Evolutionary conservation across 2,113 vertebrate species (phyloP), one percentile per base, ranked within the genome.

Genomic region (Apus apus): DNA sequence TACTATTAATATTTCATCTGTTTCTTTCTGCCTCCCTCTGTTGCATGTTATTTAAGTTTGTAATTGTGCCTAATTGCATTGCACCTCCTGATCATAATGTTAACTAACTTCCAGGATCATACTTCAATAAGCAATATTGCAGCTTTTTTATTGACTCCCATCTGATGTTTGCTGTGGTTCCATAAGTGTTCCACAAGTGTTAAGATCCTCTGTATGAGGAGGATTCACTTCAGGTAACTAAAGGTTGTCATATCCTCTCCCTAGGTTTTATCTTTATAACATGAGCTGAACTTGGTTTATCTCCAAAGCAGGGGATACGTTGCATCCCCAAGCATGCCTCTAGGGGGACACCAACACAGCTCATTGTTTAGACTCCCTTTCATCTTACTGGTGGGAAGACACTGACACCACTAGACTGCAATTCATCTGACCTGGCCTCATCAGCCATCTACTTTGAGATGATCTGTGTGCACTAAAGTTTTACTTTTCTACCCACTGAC

Each of bases 321-420:
- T 85, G 22, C 11, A 29, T 87, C 34, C 66, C 57, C 85, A 54
- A 72, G 66, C 21, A 71, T 85, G 43, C 19, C 32, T 81, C 17
- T 23, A 38, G 10, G 29, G 9, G 16, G 13, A 45, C 27, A 51
- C 29, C 23, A 46, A 51, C 14, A 76, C 25, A 61, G 8, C 12
- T 45, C 23, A 36, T 64, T 16, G 3, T 77, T 92, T 50, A 74
- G 51, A 36, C 7, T n/a, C 29, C 14, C 5, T 77, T 77, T 87
- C 12, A 25, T 21, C 89, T 89, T 8, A 38, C 61, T 45, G 25
- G 8, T 54, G 36, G 45, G 70, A 26, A 54, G 43, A 46, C 81
- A 25, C 0, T 1, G 60, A 18, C 32, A 32, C 0, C 17, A 16
- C 19, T 43, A 29, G 38, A 27, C 3, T 46, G 54, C 0, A 6